Evolutionary conservation across 2,797 vertebrate species (phyloP).

Genomic region (Hybognathus amarus): DNA sequence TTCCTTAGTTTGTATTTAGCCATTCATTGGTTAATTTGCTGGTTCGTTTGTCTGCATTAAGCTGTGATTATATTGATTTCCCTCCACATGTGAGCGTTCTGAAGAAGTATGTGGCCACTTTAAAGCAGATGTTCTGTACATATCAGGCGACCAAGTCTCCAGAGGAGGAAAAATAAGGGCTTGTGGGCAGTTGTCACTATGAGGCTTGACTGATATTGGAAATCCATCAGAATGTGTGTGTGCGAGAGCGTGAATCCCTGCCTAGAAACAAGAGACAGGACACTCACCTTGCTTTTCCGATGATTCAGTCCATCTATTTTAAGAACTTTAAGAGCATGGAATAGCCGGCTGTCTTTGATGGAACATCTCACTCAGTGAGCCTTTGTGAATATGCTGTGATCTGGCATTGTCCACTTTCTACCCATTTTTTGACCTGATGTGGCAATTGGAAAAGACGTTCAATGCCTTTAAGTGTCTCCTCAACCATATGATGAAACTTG

Average conservation of each 20-base stretch:
- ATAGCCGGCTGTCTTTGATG: slow-evolving; percentile 56
- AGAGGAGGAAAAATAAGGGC: slow-evolving; percentile 45
- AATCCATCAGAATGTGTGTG: slow-evolving; percentile 56
- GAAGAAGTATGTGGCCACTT: slow-evolving; percentile 16
- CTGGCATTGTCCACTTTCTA: slow-evolving; percentile 56
- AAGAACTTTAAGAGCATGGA: slow-evolving; percentile 62
- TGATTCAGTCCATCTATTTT: slow-evolving; percentile 73
- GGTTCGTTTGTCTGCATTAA: slow-evolving; percentile 7
- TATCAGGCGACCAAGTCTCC: slow-evolving; percentile 5
- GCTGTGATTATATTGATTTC: background rate
- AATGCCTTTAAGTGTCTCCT: slow-evolving; percentile 18
- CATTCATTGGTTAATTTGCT: background rate
- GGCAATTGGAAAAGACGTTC: slow-evolving; percentile 19
- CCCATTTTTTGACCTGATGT: slow-evolving; percentile 61
- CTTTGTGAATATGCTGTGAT: slow-evolving; percentile 63
- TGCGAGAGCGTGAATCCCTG: slow-evolving; percentile 38
- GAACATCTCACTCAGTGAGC: slow-evolving; percentile 65
- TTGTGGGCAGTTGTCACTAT: slow-evolving; percentile 63
- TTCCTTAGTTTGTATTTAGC: background rate
- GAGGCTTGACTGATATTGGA: slow-evolving; percentile 59
- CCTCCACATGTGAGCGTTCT: slow-evolving; percentile 3
- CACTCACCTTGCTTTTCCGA: slow-evolving; percentile 64
- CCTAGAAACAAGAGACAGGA: slow-evolving; percentile 56
- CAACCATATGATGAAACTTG: slow-evolving; percentile 4
- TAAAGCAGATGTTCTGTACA: slow-evolving; percentile 48